Evolutionary conservation across 2,113 vertebrate species (phyloP).

Genomic region (Capreolus pygargus): DNA sequence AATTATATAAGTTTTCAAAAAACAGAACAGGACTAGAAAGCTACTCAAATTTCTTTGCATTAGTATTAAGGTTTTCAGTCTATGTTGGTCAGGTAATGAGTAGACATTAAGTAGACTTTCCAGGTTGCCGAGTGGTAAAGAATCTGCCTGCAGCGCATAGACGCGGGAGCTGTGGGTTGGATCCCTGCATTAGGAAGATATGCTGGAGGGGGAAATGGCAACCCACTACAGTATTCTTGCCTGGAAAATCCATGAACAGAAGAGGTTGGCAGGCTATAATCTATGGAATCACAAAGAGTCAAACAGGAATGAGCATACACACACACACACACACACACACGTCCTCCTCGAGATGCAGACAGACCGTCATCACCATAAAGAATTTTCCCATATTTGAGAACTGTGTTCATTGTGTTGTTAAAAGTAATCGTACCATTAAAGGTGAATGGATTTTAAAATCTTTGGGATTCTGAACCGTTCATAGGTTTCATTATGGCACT

Average conservation of each 20-base stretch:
- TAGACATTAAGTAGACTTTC: background rate
- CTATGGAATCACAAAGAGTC: background rate
- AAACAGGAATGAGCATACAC: background rate
- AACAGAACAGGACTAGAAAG: background rate
- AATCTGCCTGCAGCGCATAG: background rate
- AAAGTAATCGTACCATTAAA: conserved; percentile 3
- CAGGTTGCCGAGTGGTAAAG: background rate
- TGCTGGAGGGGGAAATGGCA: background rate
- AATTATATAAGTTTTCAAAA: background rate
- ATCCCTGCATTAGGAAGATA: background rate
- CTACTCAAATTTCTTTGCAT: background rate
- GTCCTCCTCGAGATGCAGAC: background rate
- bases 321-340: background rate
- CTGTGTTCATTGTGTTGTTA: background rate
- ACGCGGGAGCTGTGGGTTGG: rapidly evolving
- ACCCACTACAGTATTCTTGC: background rate
- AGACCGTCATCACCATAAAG: background rate
- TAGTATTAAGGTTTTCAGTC: background rate
- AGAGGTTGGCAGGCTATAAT: background rate
- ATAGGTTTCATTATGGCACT: conserved; percentile 45
- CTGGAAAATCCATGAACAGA: background rate
- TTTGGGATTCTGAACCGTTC: conserved; percentile 36
- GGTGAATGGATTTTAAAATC: conserved; percentile 33
- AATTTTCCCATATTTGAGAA: background rate
- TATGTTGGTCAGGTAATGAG: background rate